These are phyloP conservation scores for Tamandua tetradactyla DNA, from an alignment of 2,797 vertebrate genomes.

Conservation along the genomic window DNA sequence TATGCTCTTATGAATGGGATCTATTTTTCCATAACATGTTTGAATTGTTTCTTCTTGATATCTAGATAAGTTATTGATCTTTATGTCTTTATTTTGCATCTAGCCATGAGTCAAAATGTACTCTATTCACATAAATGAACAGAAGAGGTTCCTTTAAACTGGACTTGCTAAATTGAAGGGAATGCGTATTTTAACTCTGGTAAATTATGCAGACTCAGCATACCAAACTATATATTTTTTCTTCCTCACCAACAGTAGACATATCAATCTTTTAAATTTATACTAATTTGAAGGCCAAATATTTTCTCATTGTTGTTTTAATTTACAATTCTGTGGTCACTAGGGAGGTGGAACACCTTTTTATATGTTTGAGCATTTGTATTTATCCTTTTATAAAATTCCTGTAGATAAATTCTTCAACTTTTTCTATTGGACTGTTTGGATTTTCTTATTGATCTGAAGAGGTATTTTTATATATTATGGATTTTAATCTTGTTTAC, in stretches of 20 bases:
- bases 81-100: neutral
- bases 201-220: neutral
- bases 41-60: neutral
- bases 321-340: neutral
- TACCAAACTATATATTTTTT: neutral
- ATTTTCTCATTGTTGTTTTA: neutral
- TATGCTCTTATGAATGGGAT: neutral
- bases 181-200: neutral
- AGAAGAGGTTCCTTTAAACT: neutral
- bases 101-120: neutral
- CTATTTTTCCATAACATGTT: neutral
- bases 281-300: neutral
- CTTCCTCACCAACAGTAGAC: neutral
- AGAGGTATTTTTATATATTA: neutral
- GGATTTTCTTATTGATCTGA: neutral
- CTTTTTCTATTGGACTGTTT: neutral
- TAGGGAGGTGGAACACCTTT: neutral
- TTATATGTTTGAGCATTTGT: neutral
- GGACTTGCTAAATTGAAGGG: neutral
- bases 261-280: neutral
- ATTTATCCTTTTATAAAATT: neutral
- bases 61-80: neutral
- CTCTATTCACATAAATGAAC: neutral
- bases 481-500: neutral
- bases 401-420: neutral